Percentiles rank a stretch among this genome's conserved stretches.
Conservation (phyloP, 2,888 invertebrate species). For the Gortyna flavago region DNA sequence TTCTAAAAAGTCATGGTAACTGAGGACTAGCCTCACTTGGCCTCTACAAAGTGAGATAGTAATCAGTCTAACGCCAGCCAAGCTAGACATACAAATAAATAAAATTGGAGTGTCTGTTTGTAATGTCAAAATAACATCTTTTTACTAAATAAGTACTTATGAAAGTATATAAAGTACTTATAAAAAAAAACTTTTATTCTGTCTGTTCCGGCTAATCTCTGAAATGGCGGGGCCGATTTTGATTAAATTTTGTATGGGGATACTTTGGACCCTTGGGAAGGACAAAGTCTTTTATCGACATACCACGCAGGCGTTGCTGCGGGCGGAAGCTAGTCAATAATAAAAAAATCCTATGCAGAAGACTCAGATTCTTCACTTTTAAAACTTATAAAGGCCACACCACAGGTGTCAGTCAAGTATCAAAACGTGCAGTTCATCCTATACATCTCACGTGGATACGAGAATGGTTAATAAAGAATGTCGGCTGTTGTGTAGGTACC, state of each 20-base stretch:
- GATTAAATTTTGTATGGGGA: not conserved
- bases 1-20: not conserved
- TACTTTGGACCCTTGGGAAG: too few relatives aligned
- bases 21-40: too few relatives aligned
- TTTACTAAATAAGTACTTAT: too few relatives aligned
- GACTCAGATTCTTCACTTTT: not conserved
- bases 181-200: too few relatives aligned
- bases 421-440: conserved; percentile 64
- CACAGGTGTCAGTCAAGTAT: conserved; percentile 66
- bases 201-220: not conserved
- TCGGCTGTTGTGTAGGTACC: conserved; percentile 68
- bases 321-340: not conserved
- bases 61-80: too few relatives aligned
- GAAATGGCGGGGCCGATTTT: not conserved
- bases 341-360: not conserved
- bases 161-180: too few relatives aligned
- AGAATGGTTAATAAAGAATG: conserved; percentile 82
- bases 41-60: not conserved
- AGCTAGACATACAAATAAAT: too few relatives aligned
- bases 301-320: not conserved
- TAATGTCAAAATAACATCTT: too few relatives aligned
- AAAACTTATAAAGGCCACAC: not conserved
- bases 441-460: conserved; percentile 78
- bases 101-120: too few relatives aligned
- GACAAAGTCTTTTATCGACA: not conserved